phyloP scores from a whole-genome alignment of 2,888 invertebrate genomes.

The Lucinisca nassula region DNA sequence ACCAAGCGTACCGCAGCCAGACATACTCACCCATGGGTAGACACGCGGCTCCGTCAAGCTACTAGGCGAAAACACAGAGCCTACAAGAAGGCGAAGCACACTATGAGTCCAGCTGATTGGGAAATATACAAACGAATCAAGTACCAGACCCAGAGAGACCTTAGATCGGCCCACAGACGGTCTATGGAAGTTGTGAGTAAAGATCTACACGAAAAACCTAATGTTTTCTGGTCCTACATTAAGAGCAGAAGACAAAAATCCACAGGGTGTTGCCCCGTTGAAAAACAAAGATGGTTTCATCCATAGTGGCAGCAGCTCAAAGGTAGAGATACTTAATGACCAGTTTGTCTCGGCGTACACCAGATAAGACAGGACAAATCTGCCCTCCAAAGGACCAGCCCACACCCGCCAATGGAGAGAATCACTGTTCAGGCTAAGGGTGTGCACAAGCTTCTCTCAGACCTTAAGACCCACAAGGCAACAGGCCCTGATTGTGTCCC shows the following conservation, averaged over 20 bases:
- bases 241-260: constrained; percentile 15
- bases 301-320: constrained; percentile 15
- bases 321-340: constrained; percentile 17
- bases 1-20: constrained; percentile 2
- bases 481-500: constrained; percentile 26
- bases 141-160: not conserved
- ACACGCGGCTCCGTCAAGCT: not conserved
- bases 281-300: constrained; percentile 18
- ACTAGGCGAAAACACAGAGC: not conserved
- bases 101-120: not conserved
- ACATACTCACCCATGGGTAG: constrained; percentile 22
- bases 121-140: not conserved
- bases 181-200: constrained; percentile 8
- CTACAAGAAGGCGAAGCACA: not conserved
- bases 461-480: constrained; percentile 37
- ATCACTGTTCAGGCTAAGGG: not conserved
- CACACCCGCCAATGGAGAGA: constrained; percentile 14
- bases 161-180: not conserved
- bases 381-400: constrained; percentile 26
- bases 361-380: not conserved
- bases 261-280: constrained; percentile 11
- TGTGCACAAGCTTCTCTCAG: constrained; percentile 16
- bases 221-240: constrained; percentile 20
- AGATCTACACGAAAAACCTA: not conserved
- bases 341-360: constrained; percentile 5